A percentile compares a stretch with the other conserved stretches of the same genome.
phyloP scores from a whole-genome alignment of 2,113 vertebrate genomes.

The Paralichthys olivaceus region DNA sequence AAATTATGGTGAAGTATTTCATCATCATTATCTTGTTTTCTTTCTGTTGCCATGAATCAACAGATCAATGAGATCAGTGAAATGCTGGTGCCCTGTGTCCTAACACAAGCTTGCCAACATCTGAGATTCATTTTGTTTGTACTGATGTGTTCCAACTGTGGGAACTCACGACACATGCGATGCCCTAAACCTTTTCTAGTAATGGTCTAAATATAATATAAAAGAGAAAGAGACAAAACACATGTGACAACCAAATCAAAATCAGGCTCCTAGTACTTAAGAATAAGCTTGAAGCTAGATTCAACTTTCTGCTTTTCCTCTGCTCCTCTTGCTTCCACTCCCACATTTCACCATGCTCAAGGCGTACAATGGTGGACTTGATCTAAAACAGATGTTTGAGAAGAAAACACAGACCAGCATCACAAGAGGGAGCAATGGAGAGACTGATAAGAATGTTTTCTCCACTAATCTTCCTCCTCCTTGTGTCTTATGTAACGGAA shows the following conservation, averaged over 20 bases:
- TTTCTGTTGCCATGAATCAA: background rate
- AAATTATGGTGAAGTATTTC: background rate
- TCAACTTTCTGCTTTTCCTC: too few relatives aligned
- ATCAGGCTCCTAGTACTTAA: too few relatives aligned
- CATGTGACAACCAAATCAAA: too few relatives aligned
- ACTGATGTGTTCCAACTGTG: too few relatives aligned
- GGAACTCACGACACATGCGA: too few relatives aligned
- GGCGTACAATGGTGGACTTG: background rate
- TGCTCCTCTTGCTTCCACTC: too few relatives aligned
- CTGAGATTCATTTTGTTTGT: background rate
- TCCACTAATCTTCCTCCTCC: background rate
- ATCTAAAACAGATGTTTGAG: background rate
- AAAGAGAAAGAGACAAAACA: too few relatives aligned
- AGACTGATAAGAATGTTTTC: too few relatives aligned
- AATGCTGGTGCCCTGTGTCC: background rate
- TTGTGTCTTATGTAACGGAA: background rate
- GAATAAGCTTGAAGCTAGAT: too few relatives aligned
- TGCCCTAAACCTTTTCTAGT: too few relatives aligned
- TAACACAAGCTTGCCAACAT: background rate
- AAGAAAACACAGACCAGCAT: background rate
- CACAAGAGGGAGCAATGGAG: background rate
- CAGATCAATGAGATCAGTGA: background rate
- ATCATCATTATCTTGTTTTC: background rate
- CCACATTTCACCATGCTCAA: background rate
- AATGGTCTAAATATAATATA: too few relatives aligned